phyloP scores from a whole-genome alignment of 2,888 invertebrate species.

The Metellina segmentata region DNA sequence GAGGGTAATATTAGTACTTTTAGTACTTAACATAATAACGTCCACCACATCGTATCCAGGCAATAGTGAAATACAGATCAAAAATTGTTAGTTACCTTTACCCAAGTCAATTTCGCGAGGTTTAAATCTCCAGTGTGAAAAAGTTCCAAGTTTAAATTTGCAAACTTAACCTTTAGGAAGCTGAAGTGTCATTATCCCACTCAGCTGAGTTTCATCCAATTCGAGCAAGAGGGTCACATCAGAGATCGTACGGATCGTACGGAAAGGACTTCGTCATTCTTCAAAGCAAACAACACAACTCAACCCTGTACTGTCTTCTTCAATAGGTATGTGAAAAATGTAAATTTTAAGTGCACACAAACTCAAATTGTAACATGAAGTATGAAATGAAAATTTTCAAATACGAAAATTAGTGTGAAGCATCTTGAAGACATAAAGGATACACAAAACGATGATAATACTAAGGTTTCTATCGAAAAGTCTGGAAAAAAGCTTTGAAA shows the following conservation, averaged over 20 bases:
- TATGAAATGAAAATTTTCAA: too few relatives aligned
- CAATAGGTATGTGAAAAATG: neutral
- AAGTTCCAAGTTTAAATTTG: neutral
- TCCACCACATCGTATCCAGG: too few relatives aligned
- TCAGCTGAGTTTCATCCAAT: neutral
- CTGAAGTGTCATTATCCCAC: neutral
- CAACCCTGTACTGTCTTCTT: neutral
- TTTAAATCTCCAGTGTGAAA: neutral
- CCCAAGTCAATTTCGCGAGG: too few relatives aligned
- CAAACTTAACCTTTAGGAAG: neutral
- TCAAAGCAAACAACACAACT: neutral
- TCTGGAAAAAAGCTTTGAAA: too few relatives aligned
- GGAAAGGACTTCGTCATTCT: neutral
- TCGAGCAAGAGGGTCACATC: neutral
- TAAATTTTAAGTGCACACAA: neutral
- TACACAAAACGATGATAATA: too few relatives aligned
- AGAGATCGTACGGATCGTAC: neutral
- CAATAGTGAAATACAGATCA: too few relatives aligned
- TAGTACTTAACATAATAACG: too few relatives aligned
- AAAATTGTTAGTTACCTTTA: too few relatives aligned
- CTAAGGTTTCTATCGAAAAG: too few relatives aligned
- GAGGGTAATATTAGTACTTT: too few relatives aligned
- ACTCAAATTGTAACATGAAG: neutral
- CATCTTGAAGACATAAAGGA: too few relatives aligned
- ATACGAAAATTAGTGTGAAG: too few relatives aligned